These are phyloP conservation scores for Camponotus vicinus DNA, from an alignment of 1,140 invertebrate genomes.

Conservation along the genomic window DNA sequence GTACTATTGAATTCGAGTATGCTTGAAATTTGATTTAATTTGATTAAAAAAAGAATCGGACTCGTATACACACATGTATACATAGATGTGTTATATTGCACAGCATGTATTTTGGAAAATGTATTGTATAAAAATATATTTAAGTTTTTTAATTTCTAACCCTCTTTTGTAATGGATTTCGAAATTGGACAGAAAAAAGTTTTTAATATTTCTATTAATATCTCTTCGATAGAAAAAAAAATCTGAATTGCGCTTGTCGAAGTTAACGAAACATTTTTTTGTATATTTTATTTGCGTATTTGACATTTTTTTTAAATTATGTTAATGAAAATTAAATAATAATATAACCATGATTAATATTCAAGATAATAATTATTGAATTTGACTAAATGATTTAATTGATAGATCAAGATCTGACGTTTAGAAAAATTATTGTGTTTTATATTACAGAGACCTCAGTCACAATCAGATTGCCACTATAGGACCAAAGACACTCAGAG, in stretches of 20 bases:
- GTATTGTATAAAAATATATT: too few species aligned
- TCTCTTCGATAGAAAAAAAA: neutral
- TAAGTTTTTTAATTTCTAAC: neutral
- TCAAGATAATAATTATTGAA: neutral
- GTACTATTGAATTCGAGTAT: neutral
- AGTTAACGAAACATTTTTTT: neutral
- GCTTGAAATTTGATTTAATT: slow-evolving; percentile 20
- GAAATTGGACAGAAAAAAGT: neutral
- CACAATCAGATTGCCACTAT: slow-evolving; percentile 96
- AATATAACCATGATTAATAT: neutral
- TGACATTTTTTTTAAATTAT: neutral
- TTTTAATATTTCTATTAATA: neutral
- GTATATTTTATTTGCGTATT: neutral
- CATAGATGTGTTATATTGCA: too few species aligned
- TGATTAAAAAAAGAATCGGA: neutral
- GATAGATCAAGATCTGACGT: neutral
- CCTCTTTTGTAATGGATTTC: neutral
- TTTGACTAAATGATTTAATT: neutral
- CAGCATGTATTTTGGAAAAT: too few species aligned
- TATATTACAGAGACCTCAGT: slow-evolving; percentile 94
- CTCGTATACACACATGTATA: neutral
- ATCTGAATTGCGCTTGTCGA: neutral
- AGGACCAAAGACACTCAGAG: slow-evolving; percentile 94
- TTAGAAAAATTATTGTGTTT: neutral
- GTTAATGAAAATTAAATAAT: neutral